These are phyloP conservation scores for Hypomecis punctinalis DNA, from an alignment of 2,888 invertebrate species.

Conservation along the genomic window DNA sequence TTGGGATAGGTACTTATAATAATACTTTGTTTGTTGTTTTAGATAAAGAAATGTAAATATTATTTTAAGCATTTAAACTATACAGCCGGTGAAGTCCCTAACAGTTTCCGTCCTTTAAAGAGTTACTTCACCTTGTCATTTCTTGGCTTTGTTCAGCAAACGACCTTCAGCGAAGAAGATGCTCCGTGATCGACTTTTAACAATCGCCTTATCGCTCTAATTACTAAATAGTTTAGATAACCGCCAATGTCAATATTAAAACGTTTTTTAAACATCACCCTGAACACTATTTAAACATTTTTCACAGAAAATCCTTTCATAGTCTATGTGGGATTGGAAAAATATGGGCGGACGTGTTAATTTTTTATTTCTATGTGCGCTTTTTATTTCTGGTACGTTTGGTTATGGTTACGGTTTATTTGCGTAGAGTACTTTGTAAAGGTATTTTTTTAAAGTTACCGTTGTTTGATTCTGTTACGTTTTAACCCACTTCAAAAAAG, in stretches of 20 bases:
- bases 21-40: too few relatives aligned
- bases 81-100: background rate
- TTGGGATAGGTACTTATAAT: too few relatives aligned
- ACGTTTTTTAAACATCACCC: slow-evolving; percentile 33
- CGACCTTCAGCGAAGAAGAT: slow-evolving; percentile 14
- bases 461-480: too few relatives aligned
- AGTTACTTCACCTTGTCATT: slow-evolving; percentile 10
- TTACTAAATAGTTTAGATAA: slow-evolving; percentile 46
- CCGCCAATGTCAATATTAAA: slow-evolving; percentile 35
- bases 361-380: slow-evolving; percentile 22
- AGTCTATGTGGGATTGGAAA: slow-evolving; percentile 31
- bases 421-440: background rate
- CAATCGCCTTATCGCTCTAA: slow-evolving; percentile 50
- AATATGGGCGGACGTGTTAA: slow-evolving; percentile 24
- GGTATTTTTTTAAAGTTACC: too few relatives aligned
- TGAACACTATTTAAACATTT: slow-evolving; percentile 50
- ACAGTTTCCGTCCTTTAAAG: background rate
- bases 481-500: too few relatives aligned
- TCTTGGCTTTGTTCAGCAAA: slow-evolving; percentile 5
- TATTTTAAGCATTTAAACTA: background rate
- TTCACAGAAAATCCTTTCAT: slow-evolving; percentile 39
- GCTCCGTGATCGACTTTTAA: slow-evolving; percentile 44
- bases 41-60: background rate
- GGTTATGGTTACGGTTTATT: slow-evolving; percentile 1
- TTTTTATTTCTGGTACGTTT: slow-evolving; percentile 33